Conservation (phyloP, 2,888 invertebrate genomes). For the Dilophus febrilis region DNA sequence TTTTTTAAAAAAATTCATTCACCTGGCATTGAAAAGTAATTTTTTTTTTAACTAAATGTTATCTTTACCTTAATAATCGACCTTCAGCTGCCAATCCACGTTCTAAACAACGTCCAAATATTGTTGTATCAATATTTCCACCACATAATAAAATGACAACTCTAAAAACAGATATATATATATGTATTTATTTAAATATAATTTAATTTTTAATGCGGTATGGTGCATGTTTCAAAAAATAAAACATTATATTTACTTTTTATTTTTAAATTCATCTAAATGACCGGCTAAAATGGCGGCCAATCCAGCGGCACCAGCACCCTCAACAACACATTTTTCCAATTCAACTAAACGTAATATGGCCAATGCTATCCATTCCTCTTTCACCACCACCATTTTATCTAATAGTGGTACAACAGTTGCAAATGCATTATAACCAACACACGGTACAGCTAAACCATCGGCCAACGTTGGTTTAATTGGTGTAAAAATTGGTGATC, state of each 20-base stretch:
- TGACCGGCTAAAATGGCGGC: conserved; percentile 71
- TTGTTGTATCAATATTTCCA: conserved; percentile 85
- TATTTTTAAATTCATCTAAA: conserved; percentile 61
- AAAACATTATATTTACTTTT: no score
- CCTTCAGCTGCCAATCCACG: conserved; percentile 78
- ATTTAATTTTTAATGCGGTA: no score
- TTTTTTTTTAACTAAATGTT: no score
- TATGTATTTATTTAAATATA: no score
- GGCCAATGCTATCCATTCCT: conserved; percentile 68
- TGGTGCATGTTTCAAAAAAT: no score
- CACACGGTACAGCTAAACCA: conserved; percentile 73
- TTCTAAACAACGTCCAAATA: conserved; percentile 73
- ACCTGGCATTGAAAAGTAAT: no score
- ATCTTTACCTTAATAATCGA: conserved; percentile 37
- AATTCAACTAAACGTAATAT: conserved; percentile 62
- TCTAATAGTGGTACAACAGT: conserved; percentile 59
- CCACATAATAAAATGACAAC: conserved; percentile 72
- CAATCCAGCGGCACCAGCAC: conserved; percentile 72
- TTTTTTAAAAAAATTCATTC: no score
- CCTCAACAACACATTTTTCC: conserved; percentile 82
- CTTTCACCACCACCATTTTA: conserved; percentile 63
- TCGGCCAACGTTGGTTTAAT: conserved; percentile 68
- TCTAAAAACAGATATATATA: conserved; percentile 33
- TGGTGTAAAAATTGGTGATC: conserved; percentile 47
- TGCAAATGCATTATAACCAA: conserved; percentile 69